Evolutionary conservation across 2,113 vertebrate species (phyloP), one percentile per base, ranked within the genome.

Genomic region (Indicator maculatus): DNA sequence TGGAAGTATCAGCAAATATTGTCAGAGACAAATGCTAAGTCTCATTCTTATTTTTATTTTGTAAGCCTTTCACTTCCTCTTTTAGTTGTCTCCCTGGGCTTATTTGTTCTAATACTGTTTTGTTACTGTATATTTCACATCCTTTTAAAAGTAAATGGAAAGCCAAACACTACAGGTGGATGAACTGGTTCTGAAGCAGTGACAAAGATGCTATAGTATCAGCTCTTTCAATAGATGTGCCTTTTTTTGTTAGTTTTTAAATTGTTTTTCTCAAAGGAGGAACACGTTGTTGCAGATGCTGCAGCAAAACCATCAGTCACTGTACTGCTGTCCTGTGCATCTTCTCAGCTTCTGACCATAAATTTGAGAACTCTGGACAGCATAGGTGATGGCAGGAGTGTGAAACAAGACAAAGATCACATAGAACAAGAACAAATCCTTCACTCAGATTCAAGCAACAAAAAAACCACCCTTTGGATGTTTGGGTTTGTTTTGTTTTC

Each of bases 61-160:
- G 78, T 18, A 50, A 87, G 63, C 47, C 44, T 96, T 83, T 91
- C 74, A 36, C 66, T 96, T 95, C 96, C 91, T 65, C 87, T 93
- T 93, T 75, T n/a, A 27, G 7, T 80, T 83, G 59, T 88, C 74
- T 89, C 44, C 74, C 65, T 17, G 28, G 33, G 61, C 10, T 73
- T 31, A 3, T 82, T 90, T 30, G 31, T 85, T 75, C 81, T 50
- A 5, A 6, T 5, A 1, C 16, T 44, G 38, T 19, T 83, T 52
- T 33, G 16, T 14, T 60, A 3, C 38, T 44, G 53, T 27, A 20
- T 9, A 69, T 86, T 67, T 82, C 87, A 64, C 61, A 72, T 60
- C 65, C 47, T 60, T 81, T 79, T 19, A 8, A 45, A 26, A 4
- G 31, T 8, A 45, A 77, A 31, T 7, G 66, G 31, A n/a, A 77